Evolutionary conservation across 2,797 vertebrate species (phyloP).

Genomic region (Sebastes wilsoni): DNA sequence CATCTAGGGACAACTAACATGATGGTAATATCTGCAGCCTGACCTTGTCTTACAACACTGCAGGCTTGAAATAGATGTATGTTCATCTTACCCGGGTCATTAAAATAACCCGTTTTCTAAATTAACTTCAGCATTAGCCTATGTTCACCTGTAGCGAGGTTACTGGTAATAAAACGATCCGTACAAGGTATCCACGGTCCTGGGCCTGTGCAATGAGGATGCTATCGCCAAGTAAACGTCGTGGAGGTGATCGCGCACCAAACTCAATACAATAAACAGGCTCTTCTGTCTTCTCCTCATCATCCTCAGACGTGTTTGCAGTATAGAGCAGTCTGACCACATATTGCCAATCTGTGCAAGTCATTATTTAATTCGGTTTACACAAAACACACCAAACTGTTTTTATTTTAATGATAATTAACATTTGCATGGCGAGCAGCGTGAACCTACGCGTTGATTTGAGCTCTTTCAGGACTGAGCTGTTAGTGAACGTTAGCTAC

Average conservation of each 20-base stretch:
- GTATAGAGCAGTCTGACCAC: fast-evolving
- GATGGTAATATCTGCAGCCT: conserved; percentile 2
- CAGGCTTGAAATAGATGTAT: conserved; percentile 35
- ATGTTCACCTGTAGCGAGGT: background rate
- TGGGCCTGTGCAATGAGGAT: background rate
- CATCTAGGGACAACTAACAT: background rate
- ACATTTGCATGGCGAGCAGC: background rate
- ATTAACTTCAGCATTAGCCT: background rate
- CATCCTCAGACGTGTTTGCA: background rate
- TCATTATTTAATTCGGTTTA: background rate
- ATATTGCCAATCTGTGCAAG: fast-evolving
- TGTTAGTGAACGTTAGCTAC: conserved; percentile 15
- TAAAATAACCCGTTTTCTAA: conserved; percentile 16
- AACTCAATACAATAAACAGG: background rate
- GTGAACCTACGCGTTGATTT: background rate
- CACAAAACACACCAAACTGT: background rate
- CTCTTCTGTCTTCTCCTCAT: background rate
- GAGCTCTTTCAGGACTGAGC: conserved; percentile 51
- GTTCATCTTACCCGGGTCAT: conserved; percentile 17
- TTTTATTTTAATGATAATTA: background rate
- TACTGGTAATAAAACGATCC: background rate
- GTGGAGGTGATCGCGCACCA: background rate
- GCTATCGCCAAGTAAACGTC: background rate
- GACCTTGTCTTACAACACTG: conserved; percentile 21
- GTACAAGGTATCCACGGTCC: background rate